A percentile compares a stretch with the other conserved stretches of the same genome.
Conservation (phyloP, 2,888 invertebrate genomes). For the Lymantria monacha region DNA sequence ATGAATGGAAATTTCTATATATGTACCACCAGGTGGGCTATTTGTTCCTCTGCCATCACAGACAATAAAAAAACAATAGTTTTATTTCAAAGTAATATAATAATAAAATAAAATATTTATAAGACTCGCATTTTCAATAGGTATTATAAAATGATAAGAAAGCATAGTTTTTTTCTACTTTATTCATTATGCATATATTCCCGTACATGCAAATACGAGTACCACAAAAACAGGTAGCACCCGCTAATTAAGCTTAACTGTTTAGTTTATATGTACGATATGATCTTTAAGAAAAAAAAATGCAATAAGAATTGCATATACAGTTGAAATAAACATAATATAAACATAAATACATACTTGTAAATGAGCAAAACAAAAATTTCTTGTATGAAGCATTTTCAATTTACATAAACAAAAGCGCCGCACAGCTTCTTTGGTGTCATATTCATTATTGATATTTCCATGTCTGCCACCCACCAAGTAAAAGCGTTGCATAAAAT, state of each 20-base stretch:
- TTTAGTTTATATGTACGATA: not conserved
- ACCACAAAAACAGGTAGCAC: not conserved
- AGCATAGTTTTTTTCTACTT: too few relatives aligned
- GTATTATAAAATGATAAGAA: too few relatives aligned
- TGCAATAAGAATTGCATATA: not conserved
- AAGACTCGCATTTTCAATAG: too few relatives aligned
- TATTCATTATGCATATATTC: too few relatives aligned
- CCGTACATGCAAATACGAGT: not conserved
- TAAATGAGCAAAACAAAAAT: constrained; percentile 25
- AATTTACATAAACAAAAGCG: constrained; percentile 55
- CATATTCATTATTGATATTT: constrained; percentile 66
- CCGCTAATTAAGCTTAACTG: not conserved
- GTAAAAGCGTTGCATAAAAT: constrained; percentile 74
- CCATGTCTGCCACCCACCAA: constrained; percentile 73
- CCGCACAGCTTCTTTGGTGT: constrained; percentile 54
- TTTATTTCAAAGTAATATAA: too few relatives aligned
- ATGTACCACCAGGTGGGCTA: too few relatives aligned
- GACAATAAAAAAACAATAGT: too few relatives aligned
- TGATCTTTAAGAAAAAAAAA: not conserved
- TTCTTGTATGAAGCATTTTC: constrained; percentile 37
- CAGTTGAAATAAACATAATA: not conserved
- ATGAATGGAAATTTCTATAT: too few relatives aligned
- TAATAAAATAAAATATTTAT: too few relatives aligned
- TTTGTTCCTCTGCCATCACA: too few relatives aligned
- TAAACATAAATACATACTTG: not conserved